phyloP scores from a whole-genome alignment of 2,113 vertebrate species.

The Phocoena phocoena region DNA sequence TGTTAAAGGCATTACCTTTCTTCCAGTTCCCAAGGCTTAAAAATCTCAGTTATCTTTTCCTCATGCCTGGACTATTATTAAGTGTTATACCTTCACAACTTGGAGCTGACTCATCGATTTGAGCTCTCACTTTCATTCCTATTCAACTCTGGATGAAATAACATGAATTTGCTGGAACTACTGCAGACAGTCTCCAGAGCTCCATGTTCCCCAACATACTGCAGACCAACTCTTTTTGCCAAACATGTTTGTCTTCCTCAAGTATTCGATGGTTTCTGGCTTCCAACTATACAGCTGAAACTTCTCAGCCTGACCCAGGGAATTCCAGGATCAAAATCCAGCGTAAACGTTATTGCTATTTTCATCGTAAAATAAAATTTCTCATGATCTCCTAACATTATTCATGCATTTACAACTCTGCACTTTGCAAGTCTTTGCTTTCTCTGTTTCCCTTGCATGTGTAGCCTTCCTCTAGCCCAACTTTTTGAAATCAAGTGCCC shows the following conservation, averaged over 20 bases:
- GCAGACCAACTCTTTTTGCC: neutral
- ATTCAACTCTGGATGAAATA: neutral
- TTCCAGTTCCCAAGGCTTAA: neutral
- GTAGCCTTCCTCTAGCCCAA: neutral
- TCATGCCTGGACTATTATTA: neutral
- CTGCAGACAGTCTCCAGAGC: neutral
- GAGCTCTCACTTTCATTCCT: neutral
- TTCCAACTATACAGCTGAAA: neutral
- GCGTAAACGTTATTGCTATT: neutral
- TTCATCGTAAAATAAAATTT: conserved; percentile 6
- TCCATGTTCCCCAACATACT: neutral
- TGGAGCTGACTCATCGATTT: neutral
- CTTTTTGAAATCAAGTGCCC: neutral
- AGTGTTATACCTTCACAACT: neutral
- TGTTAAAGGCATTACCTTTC: neutral
- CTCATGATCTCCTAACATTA: neutral
- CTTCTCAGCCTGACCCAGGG: neutral
- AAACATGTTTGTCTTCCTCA: neutral
- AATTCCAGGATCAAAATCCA: neutral
- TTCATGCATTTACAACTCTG: neutral
- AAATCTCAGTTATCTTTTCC: neutral
- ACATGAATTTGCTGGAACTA: neutral
- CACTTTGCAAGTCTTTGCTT: neutral
- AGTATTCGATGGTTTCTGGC: neutral
- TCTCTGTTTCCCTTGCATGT: neutral